These are phyloP conservation scores for Sciaenops ocellatus DNA, from an alignment of 2,797 vertebrate genomes.

Conservation along the genomic window DNA sequence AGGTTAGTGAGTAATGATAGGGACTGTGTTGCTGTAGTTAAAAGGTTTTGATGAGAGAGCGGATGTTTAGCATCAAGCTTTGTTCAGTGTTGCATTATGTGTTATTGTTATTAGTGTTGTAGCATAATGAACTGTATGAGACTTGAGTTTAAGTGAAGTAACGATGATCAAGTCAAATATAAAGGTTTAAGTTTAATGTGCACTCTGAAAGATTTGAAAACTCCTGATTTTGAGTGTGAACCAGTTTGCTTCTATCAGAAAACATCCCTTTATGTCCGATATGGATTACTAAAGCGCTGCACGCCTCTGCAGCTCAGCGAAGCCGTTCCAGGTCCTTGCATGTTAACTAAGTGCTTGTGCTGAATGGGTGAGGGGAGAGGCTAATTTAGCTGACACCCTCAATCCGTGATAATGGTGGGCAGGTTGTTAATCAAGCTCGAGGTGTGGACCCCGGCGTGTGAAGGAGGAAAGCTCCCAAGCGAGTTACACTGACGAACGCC, in stretches of 20 bases:
- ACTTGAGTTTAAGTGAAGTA: neutral
- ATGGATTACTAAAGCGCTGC: neutral
- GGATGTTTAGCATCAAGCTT: neutral
- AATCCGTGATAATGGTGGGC: slow-evolving; percentile 75
- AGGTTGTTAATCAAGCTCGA: slow-evolving; percentile 84
- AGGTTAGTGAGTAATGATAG: neutral
- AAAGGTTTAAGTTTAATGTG: neutral
- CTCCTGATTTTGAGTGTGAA: neutral
- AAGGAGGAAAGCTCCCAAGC: slow-evolving; percentile 68
- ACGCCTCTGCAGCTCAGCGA: slow-evolving; percentile 23
- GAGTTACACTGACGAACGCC: slow-evolving; percentile 58
- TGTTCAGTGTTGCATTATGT: neutral
- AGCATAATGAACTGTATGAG: neutral
- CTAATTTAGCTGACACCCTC: slow-evolving; percentile 84
- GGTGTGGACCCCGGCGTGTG: slow-evolving; percentile 61
- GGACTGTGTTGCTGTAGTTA: neutral
- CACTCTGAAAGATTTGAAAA: neutral
- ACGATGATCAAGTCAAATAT: neutral
- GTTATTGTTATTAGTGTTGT: neutral
- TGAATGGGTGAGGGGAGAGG: slow-evolving; percentile 78
- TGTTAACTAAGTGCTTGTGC: slow-evolving; percentile 73
- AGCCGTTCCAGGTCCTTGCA: slow-evolving; percentile 61
- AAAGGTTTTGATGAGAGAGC: neutral
- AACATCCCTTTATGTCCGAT: neutral
- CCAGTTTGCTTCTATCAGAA: neutral